Evolutionary conservation across 2,888 invertebrate genomes (phyloP).

Genomic region (Eremobia ochroleuca): DNA sequence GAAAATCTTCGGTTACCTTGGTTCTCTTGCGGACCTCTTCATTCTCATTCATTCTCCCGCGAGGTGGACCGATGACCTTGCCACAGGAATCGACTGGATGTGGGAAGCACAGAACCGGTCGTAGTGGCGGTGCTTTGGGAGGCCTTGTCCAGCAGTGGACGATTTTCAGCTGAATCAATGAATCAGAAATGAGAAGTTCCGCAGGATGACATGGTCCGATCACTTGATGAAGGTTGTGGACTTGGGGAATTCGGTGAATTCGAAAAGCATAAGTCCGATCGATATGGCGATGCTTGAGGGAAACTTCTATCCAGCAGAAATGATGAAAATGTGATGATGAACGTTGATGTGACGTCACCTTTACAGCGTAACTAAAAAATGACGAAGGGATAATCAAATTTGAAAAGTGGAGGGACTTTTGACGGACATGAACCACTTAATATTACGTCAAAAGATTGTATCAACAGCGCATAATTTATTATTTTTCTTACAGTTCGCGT

Average conservation of each 20-base stretch:
- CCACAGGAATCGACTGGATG: too few relatives aligned
- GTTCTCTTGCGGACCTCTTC: too few relatives aligned
- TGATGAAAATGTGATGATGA: not conserved
- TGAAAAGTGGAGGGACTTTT: not conserved
- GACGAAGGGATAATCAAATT: not conserved
- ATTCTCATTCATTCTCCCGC: too few relatives aligned
- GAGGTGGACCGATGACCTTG: too few relatives aligned
- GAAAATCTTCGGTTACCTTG: too few relatives aligned
- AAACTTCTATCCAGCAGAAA: too few relatives aligned
- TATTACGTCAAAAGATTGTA: slow-evolving; percentile 39
- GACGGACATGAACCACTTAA: slow-evolving; percentile 12
- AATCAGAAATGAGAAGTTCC: not conserved
- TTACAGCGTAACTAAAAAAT: too few relatives aligned
- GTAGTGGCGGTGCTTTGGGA: too few relatives aligned
- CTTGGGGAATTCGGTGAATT: not conserved
- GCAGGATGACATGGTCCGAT: too few relatives aligned
- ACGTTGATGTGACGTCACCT: not conserved
- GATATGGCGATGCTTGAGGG: not conserved
- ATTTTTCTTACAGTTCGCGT: slow-evolving; percentile 3
- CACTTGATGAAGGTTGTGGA: not conserved
- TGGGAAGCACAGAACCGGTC: too few relatives aligned
- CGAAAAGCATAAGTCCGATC: not conserved
- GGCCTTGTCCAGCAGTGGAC: too few relatives aligned
- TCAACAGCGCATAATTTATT: slow-evolving; percentile 24
- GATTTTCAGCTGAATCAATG: too few relatives aligned